Evolutionary conservation across 2,797 vertebrate genomes (phyloP).

Genomic region (Takifugu ocellatus): DNA sequence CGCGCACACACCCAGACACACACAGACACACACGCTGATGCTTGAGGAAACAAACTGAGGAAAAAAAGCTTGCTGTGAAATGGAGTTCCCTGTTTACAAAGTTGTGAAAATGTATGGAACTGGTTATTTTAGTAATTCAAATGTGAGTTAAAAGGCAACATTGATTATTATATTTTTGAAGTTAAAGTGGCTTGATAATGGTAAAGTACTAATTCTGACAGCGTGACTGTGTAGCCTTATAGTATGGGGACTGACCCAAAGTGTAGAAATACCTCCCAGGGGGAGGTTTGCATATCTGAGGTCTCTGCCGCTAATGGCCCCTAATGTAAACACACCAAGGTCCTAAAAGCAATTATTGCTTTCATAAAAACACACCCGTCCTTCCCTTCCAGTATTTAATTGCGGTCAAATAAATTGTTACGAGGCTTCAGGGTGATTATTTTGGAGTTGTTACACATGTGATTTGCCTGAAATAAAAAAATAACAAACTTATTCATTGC

Average conservation of each 20-base stretch:
- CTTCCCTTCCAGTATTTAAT: slow-evolving; percentile 77
- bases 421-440: slow-evolving; percentile 70
- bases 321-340: slow-evolving; percentile 77
- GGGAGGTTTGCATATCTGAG: slow-evolving; percentile 79
- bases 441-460: slow-evolving; percentile 31
- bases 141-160: no score
- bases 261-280: slow-evolving; percentile 75
- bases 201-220: slow-evolving; percentile 45
- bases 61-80: no score
- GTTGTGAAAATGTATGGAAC: no score
- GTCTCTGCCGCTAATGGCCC: slow-evolving; percentile 76
- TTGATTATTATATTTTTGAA: background rate
- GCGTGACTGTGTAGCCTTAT: slow-evolving; percentile 52
- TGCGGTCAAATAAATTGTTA: slow-evolving; percentile 78
- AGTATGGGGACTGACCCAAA: slow-evolving; percentile 52
- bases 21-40: background rate
- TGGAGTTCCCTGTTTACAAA: no score
- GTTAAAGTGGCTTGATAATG: background rate
- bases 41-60: no score
- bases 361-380: slow-evolving; percentile 78
- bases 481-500: no score
- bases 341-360: slow-evolving; percentile 81
- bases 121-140: no score
- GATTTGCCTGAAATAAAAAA: background rate
- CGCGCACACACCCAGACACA: no score